Evolutionary conservation across 2,888 invertebrate genomes (phyloP), one percentile per base, ranked within the genome.

Genomic region (Epinotia brunnichana): DNA sequence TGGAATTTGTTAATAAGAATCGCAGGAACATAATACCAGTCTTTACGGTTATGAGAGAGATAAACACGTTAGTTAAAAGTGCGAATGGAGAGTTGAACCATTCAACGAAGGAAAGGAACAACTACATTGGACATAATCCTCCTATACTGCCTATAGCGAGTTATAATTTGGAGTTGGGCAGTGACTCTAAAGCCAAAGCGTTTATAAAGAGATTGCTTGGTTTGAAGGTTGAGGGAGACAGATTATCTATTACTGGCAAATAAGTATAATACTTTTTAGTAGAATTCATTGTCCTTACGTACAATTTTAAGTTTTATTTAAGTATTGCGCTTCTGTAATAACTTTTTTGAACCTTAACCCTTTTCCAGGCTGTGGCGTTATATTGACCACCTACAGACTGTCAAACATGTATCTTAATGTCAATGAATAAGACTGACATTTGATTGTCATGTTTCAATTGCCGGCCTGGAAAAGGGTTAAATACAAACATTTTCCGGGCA

Each of bases 61-160:
- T 92, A 0, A 88, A 83, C 29, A 90, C 92, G 0, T 61, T 90
- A 3, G 87, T 91, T 0, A 88, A 82, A 59, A 89, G 86, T 7
- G 84, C 78, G 0, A 87, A 87, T 4, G 88, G 90, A 0, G 89
- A 90, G 61, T 69, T 91, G 2, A 88, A 81, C 29, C 89, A 92
- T 57, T 69, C 80, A 0, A 80, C 82, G 0, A 87, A 82, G 59
- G 91, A 91, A 75, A 82, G 80, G 2, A 90, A 89, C 24, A 88
- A 87, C 24, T 90, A 85, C 57, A 82, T 90, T 35, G 91, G 90
- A 0, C 77, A 83, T 0, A 76, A 77, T 1, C 84, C 88, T 0
- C 82, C 84, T 0, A 64, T 75, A 0, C 53, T 81, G 0, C 75
- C 82, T 0, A 84, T 88, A 0, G 70, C 83, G 0, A 78, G 83